Percentiles rank a stretch among this genome's conserved stretches.
phyloP scores from a whole-genome alignment of 2,888 invertebrate genomes.

The Parnassius orleans region DNA sequence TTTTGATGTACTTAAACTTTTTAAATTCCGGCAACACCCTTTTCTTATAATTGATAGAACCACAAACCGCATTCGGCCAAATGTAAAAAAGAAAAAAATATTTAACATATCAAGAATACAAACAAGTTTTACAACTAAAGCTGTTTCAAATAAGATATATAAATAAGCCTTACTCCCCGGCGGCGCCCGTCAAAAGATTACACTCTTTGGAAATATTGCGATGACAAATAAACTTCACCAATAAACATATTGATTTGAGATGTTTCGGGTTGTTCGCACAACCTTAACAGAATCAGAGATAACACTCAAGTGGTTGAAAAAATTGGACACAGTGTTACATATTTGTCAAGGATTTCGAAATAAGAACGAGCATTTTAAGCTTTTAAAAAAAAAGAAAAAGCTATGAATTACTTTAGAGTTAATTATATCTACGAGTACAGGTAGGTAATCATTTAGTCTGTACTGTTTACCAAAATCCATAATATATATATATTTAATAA shows the following conservation, averaged over 20 bases:
- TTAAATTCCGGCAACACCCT: too few species aligned
- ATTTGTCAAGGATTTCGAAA: slow-evolving; percentile 27
- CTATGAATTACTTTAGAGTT: too few species aligned
- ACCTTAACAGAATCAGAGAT: slow-evolving; percentile 63
- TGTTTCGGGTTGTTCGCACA: slow-evolving; percentile 58
- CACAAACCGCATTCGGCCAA: slow-evolving; percentile 1
- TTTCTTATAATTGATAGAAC: too few species aligned
- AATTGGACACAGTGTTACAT: slow-evolving; percentile 21
- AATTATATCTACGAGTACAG: too few species aligned
- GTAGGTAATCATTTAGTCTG: too few species aligned
- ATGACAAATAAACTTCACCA: slow-evolving; percentile 41
- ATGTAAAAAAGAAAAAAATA: slow-evolving; percentile 28
- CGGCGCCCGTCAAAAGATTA: slow-evolving; percentile 66
- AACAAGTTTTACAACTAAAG: slow-evolving; percentile 51
- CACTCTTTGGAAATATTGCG: slow-evolving; percentile 37
- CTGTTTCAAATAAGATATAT: slow-evolving; percentile 43
- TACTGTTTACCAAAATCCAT: too few species aligned
- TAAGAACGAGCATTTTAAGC: slow-evolving; percentile 14
- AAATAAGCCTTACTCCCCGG: slow-evolving; percentile 49
- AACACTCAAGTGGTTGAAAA: slow-evolving; percentile 46
- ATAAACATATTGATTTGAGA: slow-evolving; percentile 33
- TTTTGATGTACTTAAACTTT: too few species aligned
- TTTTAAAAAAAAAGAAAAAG: too few species aligned
- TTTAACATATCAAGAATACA: slow-evolving; percentile 52
- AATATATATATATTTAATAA: too few species aligned